phyloP scores from a whole-genome alignment of 2,797 vertebrate genomes.

The Neopelma chrysocephalum region DNA sequence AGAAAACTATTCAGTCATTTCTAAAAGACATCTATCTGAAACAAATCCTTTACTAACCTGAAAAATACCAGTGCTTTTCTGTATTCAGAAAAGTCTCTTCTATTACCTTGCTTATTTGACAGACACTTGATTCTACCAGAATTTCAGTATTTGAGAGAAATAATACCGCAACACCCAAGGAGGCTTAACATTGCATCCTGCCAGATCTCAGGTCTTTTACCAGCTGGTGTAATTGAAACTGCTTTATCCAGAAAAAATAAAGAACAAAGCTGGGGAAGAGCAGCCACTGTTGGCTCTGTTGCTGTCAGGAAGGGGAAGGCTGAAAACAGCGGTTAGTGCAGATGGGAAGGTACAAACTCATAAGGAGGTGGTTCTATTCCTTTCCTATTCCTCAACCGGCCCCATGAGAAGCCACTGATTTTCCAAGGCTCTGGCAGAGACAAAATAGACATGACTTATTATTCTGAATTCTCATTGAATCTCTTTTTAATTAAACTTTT shows the following conservation, averaged over 20 bases:
- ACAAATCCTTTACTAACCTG: neutral
- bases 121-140: neutral
- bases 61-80: neutral
- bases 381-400: neutral
- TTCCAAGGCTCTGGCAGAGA: neutral
- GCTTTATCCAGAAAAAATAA: neutral
- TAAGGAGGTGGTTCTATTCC: neutral
- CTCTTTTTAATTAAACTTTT: conserved; percentile 48
- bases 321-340: neutral
- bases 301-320: neutral
- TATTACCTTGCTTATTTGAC: neutral
- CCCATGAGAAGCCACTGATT: neutral
- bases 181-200: neutral
- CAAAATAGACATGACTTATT: neutral
- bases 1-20: neutral
- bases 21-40: neutral
- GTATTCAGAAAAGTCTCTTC: neutral
- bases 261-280: neutral
- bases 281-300: neutral
- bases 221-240: neutral
- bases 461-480: neutral
- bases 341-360: neutral
- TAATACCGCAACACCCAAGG: neutral
- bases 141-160: neutral
- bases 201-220: neutral